These are phyloP conservation scores for Platichthys stellatus DNA, from an alignment of 2,113 vertebrate species.

Conservation along the genomic window DNA sequence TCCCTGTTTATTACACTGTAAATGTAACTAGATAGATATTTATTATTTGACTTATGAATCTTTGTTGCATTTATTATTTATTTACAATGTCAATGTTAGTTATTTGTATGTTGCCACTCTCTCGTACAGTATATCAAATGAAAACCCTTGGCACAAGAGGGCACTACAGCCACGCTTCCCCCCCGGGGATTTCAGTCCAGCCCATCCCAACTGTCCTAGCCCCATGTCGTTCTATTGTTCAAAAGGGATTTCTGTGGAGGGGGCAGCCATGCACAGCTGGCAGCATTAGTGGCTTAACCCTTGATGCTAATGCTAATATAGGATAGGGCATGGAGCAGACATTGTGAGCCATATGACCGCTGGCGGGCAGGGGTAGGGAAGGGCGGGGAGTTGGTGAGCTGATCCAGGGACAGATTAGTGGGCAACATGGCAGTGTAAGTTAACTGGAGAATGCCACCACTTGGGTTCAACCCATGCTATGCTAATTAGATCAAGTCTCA, in stretches of 20 bases:
- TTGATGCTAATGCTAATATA: constrained; percentile 72
- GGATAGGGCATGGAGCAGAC: constrained; percentile 62
- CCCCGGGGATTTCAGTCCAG: constrained; percentile 63
- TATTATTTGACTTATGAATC: neutral
- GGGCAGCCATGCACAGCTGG: constrained; percentile 75
- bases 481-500: constrained; percentile 50
- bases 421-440: constrained; percentile 39
- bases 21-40: neutral
- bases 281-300: constrained; percentile 72
- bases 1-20: neutral
- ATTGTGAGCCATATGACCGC: constrained; percentile 60
- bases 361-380: constrained; percentile 34
- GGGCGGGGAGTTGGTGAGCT: constrained; percentile 17
- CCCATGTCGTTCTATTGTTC: constrained; percentile 53
- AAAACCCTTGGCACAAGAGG: constrained; percentile 78
- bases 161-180: constrained; percentile 73
- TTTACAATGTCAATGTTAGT: neutral
- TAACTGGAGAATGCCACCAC: constrained; percentile 49
- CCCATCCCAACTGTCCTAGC: constrained; percentile 41
- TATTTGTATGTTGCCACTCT: neutral
- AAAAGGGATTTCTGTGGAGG: constrained; percentile 50
- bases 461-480: constrained; percentile 20
- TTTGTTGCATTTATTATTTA: neutral
- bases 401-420: constrained; percentile 61
- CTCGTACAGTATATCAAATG: constrained; percentile 10